Percentiles rank a stretch among this genome's conserved stretches.
Evolutionary conservation across 2,113 vertebrate genomes (phyloP).

Genomic region (Microtus richardsoni): DNA sequence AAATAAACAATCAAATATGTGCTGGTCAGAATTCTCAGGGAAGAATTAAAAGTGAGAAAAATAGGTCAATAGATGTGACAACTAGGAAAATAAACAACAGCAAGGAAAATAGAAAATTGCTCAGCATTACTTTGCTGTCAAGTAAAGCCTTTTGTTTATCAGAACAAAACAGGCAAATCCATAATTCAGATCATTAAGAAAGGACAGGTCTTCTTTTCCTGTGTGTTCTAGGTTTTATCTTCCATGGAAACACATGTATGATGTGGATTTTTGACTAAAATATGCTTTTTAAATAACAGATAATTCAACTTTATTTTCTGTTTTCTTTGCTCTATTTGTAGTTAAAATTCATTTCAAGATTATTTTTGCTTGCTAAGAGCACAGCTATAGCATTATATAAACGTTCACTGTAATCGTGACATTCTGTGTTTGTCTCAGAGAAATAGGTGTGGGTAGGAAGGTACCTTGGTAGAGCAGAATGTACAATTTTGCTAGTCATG

Average conservation of each 20-base stretch:
- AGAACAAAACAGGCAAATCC: background rate
- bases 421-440: conserved; percentile 41
- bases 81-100: background rate
- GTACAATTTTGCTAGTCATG: background rate
- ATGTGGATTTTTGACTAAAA: background rate
- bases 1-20: background rate
- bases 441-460: conserved; percentile 51
- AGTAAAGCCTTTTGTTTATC: background rate
- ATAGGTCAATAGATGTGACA: background rate
- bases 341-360: conserved; percentile 59
- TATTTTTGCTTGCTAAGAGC: conserved; percentile 32
- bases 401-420: conserved; percentile 32
- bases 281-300: background rate
- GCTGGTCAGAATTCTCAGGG: background rate
- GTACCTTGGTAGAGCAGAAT: conserved; percentile 1
- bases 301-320: conserved; percentile 27
- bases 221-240: background rate
- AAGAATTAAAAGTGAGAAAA: background rate
- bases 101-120: background rate
- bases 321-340: conserved; percentile 53
- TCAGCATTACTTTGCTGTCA: background rate
- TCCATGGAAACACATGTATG: background rate
- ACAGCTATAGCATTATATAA: conserved; percentile 61
- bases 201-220: background rate
- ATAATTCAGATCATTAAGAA: background rate